Evolutionary conservation across 2,888 invertebrate genomes (phyloP).

Genomic region (Brachylomia viminalis): DNA sequence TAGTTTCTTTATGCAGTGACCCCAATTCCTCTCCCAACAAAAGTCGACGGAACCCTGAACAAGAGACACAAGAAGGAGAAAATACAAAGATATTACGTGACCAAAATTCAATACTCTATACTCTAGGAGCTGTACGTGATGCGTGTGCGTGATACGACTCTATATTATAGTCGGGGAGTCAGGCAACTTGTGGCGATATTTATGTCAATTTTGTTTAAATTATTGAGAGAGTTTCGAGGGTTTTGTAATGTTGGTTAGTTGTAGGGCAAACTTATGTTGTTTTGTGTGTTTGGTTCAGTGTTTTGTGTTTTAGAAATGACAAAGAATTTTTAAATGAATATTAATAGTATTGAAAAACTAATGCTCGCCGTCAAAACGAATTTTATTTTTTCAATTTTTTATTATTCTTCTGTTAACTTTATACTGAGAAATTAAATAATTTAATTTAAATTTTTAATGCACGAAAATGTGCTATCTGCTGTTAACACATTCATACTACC

Average conservation of each 20-base stretch:
- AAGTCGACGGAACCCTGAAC: constrained; percentile 68
- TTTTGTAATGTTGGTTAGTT: neutral
- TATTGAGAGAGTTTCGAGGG: constrained; percentile 20
- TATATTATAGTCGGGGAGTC: constrained; percentile 65
- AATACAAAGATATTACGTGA: constrained; percentile 87
- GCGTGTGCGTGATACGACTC: constrained; percentile 69
- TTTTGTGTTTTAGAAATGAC: neutral
- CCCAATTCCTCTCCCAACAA: constrained; percentile 11
- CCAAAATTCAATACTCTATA: constrained; percentile 84
- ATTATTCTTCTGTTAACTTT: neutral
- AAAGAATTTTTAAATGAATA: neutral
- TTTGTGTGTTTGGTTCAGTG: neutral
- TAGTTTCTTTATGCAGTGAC: neutral
- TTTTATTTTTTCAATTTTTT: neutral
- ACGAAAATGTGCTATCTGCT: neutral
- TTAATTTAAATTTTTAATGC: neutral
- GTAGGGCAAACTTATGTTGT: neutral
- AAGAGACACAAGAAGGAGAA: constrained; percentile 76
- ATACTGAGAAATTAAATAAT: neutral
- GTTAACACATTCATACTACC: neutral
- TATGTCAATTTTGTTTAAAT: constrained; percentile 54
- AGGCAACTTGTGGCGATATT: constrained; percentile 26
- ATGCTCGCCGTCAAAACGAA: neutral
- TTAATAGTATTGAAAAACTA: no score
- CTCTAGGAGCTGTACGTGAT: constrained; percentile 76